A percentile compares a stretch with the other conserved stretches of the same genome.
These are phyloP conservation scores for Teinopalpus imperialis DNA, from an alignment of 2,888 invertebrate species.

Conservation along the genomic window DNA sequence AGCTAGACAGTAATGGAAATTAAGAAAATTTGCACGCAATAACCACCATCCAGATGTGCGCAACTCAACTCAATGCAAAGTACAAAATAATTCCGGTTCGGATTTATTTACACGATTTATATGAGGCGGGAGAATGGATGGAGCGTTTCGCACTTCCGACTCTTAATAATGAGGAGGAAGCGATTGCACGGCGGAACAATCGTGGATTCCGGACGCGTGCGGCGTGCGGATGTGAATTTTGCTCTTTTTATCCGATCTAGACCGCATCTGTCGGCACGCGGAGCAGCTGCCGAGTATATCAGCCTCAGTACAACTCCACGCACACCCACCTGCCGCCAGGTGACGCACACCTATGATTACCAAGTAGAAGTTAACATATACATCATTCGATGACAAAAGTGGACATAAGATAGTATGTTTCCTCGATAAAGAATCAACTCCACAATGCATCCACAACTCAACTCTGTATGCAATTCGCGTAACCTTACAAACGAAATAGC, in stretches of 20 bases:
- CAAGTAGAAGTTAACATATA: too few relatives aligned
- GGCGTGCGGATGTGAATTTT: conserved; percentile 75
- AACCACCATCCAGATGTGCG: conserved; percentile 22
- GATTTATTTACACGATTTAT: conserved; percentile 13
- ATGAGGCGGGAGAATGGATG: conserved; percentile 29
- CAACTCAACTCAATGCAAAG: not conserved
- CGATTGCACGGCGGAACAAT: conserved; percentile 72
- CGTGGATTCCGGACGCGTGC: conserved; percentile 64
- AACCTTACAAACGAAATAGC: too few relatives aligned
- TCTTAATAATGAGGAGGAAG: conserved; percentile 68
- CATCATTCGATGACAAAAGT: too few relatives aligned
- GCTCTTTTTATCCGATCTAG: conserved; percentile 77
- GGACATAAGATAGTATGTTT: too few relatives aligned
- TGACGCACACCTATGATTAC: conserved; percentile 38
- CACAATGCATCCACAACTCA: too few relatives aligned
- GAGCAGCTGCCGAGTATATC: conserved; percentile 66
- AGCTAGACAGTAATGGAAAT: not conserved
- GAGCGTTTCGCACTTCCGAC: conserved; percentile 65
- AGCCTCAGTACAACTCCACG: conserved; percentile 51
- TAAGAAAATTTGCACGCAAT: not conserved
- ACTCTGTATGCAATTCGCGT: too few relatives aligned
- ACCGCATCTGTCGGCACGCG: conserved; percentile 75
- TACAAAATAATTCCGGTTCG: conserved; percentile 17
- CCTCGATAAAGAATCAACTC: too few relatives aligned
- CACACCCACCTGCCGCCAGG: conserved; percentile 75